These are phyloP conservation scores for Sebastes oblongus DNA, from an alignment of 2,797 vertebrate species.

Conservation along the genomic window DNA sequence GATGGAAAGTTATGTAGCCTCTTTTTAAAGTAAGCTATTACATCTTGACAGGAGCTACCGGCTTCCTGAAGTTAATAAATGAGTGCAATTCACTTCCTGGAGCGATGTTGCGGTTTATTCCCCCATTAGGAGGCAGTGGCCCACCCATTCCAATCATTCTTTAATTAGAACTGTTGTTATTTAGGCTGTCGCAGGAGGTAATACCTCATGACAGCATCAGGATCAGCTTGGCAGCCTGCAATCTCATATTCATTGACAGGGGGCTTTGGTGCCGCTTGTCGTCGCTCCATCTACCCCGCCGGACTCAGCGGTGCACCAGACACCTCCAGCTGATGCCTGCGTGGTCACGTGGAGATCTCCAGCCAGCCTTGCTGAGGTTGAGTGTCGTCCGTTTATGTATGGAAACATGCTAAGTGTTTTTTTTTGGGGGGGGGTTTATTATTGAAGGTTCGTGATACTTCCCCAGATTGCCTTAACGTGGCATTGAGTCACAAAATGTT, in stretches of 20 bases:
- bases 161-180: conserved; percentile 81
- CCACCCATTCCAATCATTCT: conserved; percentile 75
- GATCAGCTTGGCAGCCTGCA: conserved; percentile 61
- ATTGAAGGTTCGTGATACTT: conserved; percentile 41
- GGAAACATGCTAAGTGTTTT: conserved; percentile 19
- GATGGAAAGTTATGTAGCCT: conserved; percentile 46
- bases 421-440: background rate
- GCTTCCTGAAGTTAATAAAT: conserved; percentile 75
- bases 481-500: conserved; percentile 51
- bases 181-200: conserved; percentile 73
- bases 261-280: conserved; percentile 39
- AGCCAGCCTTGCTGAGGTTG: background rate
- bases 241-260: conserved; percentile 71
- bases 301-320: conserved; percentile 29
- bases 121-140: conserved; percentile 70
- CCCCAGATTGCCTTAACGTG: conserved; percentile 37
- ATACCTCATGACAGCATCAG: conserved; percentile 68
- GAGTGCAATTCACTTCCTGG: conserved; percentile 69
- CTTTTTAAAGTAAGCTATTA: conserved; percentile 72
- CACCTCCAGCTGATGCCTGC: conserved; percentile 18
- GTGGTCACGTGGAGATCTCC: conserved; percentile 14
- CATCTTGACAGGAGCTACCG: conserved; percentile 66
- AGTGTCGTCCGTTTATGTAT: conserved; percentile 4
- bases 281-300: conserved; percentile 32
- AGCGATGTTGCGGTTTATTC: conserved; percentile 70